These are phyloP conservation scores for Phalera bucephala DNA, from an alignment of 2,888 invertebrate species.

Conservation along the genomic window DNA sequence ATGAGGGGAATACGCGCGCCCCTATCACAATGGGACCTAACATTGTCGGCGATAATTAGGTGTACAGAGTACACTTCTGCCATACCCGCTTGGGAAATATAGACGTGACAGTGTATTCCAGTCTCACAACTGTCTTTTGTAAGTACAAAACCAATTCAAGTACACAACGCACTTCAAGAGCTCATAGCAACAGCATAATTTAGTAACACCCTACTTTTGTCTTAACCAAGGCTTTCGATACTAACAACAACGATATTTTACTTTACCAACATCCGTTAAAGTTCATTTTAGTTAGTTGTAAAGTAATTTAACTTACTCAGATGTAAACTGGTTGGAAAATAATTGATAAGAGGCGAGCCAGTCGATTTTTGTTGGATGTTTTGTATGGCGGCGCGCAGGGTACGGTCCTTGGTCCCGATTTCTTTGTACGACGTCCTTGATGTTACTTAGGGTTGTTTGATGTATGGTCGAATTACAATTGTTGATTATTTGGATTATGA, in stretches of 20 bases:
- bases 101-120: no score
- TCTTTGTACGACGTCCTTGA: conserved; percentile 8
- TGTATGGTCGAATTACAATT: neutral
- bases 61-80: no score
- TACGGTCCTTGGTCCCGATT: conserved; percentile 18
- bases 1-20: no score
- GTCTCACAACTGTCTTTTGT: no score
- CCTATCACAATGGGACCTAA: no score
- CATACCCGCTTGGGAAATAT: no score
- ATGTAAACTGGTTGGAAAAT: conserved; percentile 46
- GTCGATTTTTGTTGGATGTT: conserved; percentile 35
- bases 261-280: conserved; percentile 13
- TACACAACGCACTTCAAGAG: no score
- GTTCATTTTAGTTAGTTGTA: conserved; percentile 4
- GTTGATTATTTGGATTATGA: no score
- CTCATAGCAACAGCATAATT: conserved; percentile 55
- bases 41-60: no score
- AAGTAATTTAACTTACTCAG: conserved; percentile 32
- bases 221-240: conserved; percentile 51
- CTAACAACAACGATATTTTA: conserved; percentile 16
- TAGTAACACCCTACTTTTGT: conserved; percentile 50
- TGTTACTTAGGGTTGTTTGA: neutral
- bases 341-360: conserved; percentile 48
- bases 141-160: no score
- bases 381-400: conserved; percentile 34